Evolutionary conservation across 2,113 vertebrate species (phyloP).

Genomic region (Nesogale talazaci): DNA sequence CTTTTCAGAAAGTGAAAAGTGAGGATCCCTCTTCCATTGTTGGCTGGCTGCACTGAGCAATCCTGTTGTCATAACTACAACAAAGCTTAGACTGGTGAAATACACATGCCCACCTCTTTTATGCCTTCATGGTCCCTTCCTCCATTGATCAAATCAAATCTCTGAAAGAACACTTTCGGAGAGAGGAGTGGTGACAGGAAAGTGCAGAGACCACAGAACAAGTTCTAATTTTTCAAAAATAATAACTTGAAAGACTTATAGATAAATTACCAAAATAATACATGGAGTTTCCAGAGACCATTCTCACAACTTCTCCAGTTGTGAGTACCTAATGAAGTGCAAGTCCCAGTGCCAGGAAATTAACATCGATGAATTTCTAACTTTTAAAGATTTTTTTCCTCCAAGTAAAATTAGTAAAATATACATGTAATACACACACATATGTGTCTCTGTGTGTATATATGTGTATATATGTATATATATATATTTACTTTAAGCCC

Average conservation of each 20-base stretch:
- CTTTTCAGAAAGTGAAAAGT: slow-evolving; percentile 42
- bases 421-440: too few species aligned
- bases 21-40: slow-evolving; percentile 9
- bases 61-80: neutral
- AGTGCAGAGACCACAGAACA: neutral
- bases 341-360: slow-evolving; percentile 1
- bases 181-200: neutral
- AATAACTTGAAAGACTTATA: neutral
- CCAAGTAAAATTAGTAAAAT: neutral
- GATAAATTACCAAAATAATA: neutral
- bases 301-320: neutral
- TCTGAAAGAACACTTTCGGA: neutral
- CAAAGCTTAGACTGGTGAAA: neutral
- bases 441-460: too few species aligned
- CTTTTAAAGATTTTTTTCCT: slow-evolving; percentile 22
- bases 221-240: slow-evolving; percentile 29
- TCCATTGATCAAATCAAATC: slow-evolving; percentile 13
- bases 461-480: too few species aligned
- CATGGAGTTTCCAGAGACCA: neutral
- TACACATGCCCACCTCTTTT: neutral
- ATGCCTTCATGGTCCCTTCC: neutral
- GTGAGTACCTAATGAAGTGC: neutral
- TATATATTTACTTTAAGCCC: neutral
- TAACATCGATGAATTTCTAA: neutral
- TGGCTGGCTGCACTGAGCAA: neutral